A percentile compares a stretch with the other conserved stretches of the same genome.
Conservation (phyloP, 1,140 invertebrate species). For the Heliconius himera region DNA sequence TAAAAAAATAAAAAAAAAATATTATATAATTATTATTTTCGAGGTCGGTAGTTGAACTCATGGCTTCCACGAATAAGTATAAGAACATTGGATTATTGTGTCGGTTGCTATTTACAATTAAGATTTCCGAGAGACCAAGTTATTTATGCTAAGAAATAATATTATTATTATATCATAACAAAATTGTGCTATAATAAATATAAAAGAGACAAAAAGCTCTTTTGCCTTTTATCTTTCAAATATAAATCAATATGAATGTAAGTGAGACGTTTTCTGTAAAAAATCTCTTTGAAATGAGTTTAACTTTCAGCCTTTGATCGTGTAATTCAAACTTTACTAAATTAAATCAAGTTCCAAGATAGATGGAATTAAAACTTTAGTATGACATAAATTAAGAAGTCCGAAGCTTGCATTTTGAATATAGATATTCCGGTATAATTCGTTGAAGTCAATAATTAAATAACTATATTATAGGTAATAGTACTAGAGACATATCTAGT, state of each 20-base stretch:
- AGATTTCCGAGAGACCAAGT: no score
- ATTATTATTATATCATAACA: no score
- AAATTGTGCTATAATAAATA: not conserved
- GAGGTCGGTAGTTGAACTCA: not conserved
- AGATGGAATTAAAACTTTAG: not conserved
- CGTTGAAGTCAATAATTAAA: no score
- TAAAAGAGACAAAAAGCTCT: not conserved
- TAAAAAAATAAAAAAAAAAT: no score
- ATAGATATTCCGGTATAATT: no score
- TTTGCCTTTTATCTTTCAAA: not conserved
- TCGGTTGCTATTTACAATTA: not conserved
- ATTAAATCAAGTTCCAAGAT: constrained; percentile 8
- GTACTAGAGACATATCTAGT: no score
- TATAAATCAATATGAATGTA: not conserved
- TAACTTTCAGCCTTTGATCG: constrained; percentile 12
- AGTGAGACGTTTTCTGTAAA: not conserved
- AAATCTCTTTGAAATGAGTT: not conserved
- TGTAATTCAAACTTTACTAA: constrained; percentile 21
- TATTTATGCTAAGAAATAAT: no score
- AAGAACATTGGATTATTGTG: not conserved
- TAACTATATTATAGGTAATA: no score
- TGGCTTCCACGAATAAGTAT: not conserved
- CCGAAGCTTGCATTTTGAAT: not conserved
- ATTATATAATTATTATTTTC: not conserved
- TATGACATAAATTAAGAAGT: not conserved